phyloP scores from a whole-genome alignment of 1,140 invertebrate genomes.

The Cydia pomonella region DNA sequence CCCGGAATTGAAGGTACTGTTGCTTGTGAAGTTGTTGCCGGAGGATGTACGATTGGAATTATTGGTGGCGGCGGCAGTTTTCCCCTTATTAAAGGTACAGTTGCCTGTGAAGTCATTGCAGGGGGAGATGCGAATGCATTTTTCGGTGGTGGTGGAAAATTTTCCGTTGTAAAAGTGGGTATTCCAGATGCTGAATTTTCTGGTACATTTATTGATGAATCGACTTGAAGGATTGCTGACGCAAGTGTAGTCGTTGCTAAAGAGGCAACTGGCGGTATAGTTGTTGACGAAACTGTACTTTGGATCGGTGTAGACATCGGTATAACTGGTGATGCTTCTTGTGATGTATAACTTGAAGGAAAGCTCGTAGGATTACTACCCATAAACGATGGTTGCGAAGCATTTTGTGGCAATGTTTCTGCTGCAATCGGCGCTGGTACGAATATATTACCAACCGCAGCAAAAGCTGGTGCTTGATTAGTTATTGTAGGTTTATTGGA shows the following conservation, averaged over 20 bases:
- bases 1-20: neutral
- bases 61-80: neutral
- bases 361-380: neutral
- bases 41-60: neutral
- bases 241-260: neutral
- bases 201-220: neutral
- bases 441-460: slow-evolving; percentile 55
- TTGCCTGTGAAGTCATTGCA: too few species aligned
- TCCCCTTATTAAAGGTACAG: neutral
- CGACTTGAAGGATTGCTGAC: neutral
- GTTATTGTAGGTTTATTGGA: slow-evolving; percentile 62
- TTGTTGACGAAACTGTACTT: neutral
- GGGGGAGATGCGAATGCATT: neutral
- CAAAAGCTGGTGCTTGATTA: slow-evolving; percentile 41
- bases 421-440: slow-evolving; percentile 45
- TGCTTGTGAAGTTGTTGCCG: neutral
- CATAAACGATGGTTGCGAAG: neutral
- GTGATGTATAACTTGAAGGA: neutral
- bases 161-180: neutral
- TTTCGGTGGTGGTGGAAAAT: neutral
- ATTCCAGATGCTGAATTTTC: neutral
- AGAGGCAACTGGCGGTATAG: neutral
- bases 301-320: neutral
- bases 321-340: neutral
- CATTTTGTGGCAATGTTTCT: neutral